Conservation (phyloP, 23 tunicate species). For the Phallusia fumigata region DNA sequence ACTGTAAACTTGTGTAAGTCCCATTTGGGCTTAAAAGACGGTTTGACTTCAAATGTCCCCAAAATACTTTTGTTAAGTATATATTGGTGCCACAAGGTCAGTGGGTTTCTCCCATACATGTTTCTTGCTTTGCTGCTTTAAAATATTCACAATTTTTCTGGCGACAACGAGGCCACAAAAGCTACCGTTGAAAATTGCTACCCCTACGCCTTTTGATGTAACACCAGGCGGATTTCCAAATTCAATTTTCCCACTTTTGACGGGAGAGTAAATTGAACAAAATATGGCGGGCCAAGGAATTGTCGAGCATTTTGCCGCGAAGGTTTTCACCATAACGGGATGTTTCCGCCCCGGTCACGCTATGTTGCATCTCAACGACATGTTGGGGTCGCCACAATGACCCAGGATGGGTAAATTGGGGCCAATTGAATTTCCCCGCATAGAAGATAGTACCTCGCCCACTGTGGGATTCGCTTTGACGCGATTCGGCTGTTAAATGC, state of each 20-base stretch:
- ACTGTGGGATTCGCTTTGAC: too few species aligned
- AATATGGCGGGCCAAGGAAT: background rate
- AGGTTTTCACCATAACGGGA: background rate
- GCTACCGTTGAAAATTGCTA: background rate
- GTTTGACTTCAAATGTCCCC: too few species aligned
- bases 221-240: background rate
- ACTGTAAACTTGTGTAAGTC: too few species aligned
- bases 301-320: background rate
- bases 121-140: too few species aligned
- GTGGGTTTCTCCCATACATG: too few species aligned
- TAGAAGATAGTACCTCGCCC: background rate
- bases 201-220: background rate
- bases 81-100: too few species aligned
- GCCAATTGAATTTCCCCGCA: background rate
- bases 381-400: background rate
- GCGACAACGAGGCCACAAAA: background rate
- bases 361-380: background rate
- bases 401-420: conserved; percentile 4
- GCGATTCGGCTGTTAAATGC: too few species aligned
- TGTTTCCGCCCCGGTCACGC: background rate
- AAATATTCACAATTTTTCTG: too few species aligned
- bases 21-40: too few species aligned
- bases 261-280: background rate
- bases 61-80: too few species aligned
- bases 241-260: background rate